Conservation (phyloP, 64 coral and sea anemone genomes). For the Cladopsammia gracilis region DNA sequence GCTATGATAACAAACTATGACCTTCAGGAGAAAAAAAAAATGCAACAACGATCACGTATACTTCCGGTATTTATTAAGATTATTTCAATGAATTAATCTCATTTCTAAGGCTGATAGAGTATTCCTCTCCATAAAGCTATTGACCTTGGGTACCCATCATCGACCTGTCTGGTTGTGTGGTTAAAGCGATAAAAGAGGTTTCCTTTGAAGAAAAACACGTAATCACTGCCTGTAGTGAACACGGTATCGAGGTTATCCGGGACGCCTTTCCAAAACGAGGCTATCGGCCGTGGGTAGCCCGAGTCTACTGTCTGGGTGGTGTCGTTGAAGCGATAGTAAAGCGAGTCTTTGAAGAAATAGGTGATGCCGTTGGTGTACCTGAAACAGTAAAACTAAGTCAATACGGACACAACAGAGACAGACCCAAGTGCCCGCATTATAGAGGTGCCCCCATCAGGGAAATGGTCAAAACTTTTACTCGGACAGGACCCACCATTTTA, state of each 20-base stretch:
- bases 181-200: slow-evolving; percentile 88
- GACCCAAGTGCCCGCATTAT: no score
- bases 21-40: background rate
- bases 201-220: slow-evolving; percentile 86
- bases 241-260: slow-evolving; percentile 87
- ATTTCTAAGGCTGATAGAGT: slow-evolving; percentile 70
- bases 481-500: no score
- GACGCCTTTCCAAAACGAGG: slow-evolving; percentile 82
- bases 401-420: no score
- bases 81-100: background rate
- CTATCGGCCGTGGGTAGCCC: slow-evolving; percentile 78
- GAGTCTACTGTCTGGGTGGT: slow-evolving; percentile 51
- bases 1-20: no score
- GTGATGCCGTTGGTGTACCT: slow-evolving; percentile 86
- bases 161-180: slow-evolving; percentile 52
- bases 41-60: background rate
- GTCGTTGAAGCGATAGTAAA: slow-evolving; percentile 94
- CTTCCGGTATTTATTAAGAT: background rate
- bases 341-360: slow-evolving; percentile 87
- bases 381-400: background rate
- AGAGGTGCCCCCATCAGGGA: no score
- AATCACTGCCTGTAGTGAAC: slow-evolving; percentile 50
- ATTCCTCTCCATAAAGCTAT: slow-evolving; percentile 77
- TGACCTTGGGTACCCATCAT: slow-evolving; percentile 74
- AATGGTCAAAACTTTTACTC: no score